Evolutionary conservation across 2,888 invertebrate genomes (phyloP), one percentile per base, ranked within the genome.

Genomic region (Drosophila borborema): DNA sequence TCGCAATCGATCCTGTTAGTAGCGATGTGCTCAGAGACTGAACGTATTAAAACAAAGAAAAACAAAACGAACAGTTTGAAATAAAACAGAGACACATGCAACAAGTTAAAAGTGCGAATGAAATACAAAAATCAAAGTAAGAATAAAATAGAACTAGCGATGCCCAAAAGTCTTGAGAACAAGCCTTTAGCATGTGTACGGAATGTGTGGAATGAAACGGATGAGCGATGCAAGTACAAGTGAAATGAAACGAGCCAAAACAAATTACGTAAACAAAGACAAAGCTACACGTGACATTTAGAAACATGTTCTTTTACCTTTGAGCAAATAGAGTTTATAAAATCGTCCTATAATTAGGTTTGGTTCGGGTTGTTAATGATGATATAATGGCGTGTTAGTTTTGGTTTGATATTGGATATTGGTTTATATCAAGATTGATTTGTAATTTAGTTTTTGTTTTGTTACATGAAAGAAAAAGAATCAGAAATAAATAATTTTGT

Each of bases 301-400:
- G 74, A 78, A 90, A 87, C 76, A 80, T 90, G 86, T 81, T 81
- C 82, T 86, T 86, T 96, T 96, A 96, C 96, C 96, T 96, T 96
- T 90, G 95, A 95, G 94, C 95, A 95, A 94, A 95, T 95, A 94
- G 95, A 95, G 94, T 95, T 95, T 94, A 96, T 95, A 94, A 95
- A 95, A 95, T 96, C 96, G 93, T 96, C 96, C 96, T 96, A 92
- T 86, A 82, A 75, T 70, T 74, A 66, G 79, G 72, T 78, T 78
- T 84, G 74, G 78, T 86, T 81, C 87, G 82, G 77, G 74, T 86
- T 73, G 86, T 90, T 86, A 85, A 89, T 88, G 85, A 88, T 90
- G 86, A 86, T 83, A 53, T 62, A 72, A 86, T 88, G 89, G 80
- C 86, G 82, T 82, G 77, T 86, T 89, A 80, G 78, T 80, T 81